A percentile compares a stretch with the other conserved stretches of the same genome.
These are phyloP conservation scores for Meteorus sp. DNA, from an alignment of 1,140 invertebrate genomes.

Conservation along the genomic window DNA sequence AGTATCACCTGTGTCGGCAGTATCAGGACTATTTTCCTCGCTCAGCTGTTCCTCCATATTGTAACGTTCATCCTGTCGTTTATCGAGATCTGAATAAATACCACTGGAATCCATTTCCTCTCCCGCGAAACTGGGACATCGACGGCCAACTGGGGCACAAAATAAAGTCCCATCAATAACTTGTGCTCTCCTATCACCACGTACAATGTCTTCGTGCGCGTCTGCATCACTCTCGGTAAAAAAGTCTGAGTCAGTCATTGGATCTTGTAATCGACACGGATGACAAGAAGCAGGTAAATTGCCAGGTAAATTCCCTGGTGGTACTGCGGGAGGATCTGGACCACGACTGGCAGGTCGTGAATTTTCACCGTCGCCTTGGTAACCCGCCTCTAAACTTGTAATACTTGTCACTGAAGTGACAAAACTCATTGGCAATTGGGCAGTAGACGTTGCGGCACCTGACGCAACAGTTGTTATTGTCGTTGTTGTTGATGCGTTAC, in stretches of 20 bases:
- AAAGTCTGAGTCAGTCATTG: conserved; percentile 85
- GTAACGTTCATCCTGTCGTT: conserved; percentile 48
- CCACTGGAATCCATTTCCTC: conserved; percentile 84
- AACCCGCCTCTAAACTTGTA: conserved; percentile 81
- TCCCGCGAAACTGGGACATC: conserved; percentile 56
- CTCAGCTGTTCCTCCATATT: conserved; percentile 36
- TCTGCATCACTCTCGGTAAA: conserved; percentile 17
- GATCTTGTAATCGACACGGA: conserved; percentile 64
- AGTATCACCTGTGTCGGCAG: conserved; percentile 34
- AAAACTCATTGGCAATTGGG: conserved; percentile 65
- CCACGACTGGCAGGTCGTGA: conserved; percentile 76
- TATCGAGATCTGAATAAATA: conserved; percentile 82
- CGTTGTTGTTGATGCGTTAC: conserved; percentile 62
- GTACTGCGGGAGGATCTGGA: conserved; percentile 67
- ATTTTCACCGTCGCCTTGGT: conserved; percentile 84
- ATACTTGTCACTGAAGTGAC: conserved; percentile 83
- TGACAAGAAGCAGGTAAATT: conserved; percentile 49
- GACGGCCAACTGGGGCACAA: conserved; percentile 60
- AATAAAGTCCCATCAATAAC: conserved; percentile 75
- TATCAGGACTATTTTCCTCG: conserved; percentile 47
- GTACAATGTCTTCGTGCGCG: conserved; percentile 16
- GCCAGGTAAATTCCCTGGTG: conserved; percentile 39
- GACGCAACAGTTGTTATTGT: conserved; percentile 60
- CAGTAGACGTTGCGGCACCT: not conserved
- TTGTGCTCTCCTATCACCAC: conserved; percentile 37